Base-by-base conservation (phyloP, 2,888 invertebrate genomes). In the Mesorhabditis belari region DNA sequence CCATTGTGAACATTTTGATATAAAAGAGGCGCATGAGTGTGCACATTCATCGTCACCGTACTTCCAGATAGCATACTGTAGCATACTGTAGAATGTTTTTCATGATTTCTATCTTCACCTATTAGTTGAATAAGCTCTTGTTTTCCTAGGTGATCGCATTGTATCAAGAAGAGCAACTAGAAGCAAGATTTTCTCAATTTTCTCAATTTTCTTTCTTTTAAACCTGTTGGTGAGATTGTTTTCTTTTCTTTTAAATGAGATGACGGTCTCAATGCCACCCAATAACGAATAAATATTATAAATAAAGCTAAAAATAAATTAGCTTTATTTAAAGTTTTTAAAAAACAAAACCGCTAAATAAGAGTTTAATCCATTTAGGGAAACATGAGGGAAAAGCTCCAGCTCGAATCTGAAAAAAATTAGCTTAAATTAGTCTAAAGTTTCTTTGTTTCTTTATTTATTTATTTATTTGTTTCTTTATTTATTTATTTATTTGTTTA, bases 111-210 rank as follows among this genome's bases (percentile, higher is more conserved):
- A 35, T 35, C 12, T 6, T n/a, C 25, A 70, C 65, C 73, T 73
- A 29, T 74, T 70, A 3, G 72, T 70, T 0, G 75, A 75, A 27
- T 66, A 62, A 4, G 75, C 70, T 44, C 76, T 61, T n/a, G 69
- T 61, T 28, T 67, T 71, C 51, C 67, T 68, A 12, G 67, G 60
- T 58, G 70, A 67, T 50, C 69, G 65, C 1, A 69, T 68, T 24
- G 66, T 69, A 60, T 77, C 75, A 17, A 77, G 57, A 19, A 77
- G 64, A 3, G 76, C 75, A 4, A 77, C 76, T 25, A 77, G 75
- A 3, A 76, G 77, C 23, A 74, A 75, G 23, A 62, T 54, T 21
- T 24, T 25, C 21, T 23, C 35, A 5, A 29, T 4, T 5, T 23
- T 21, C 9, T 57, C 19, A 21, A 26, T 21, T 26, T 24, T 28